A percentile compares a stretch with the other conserved stretches of the same genome.
These are phyloP conservation scores for Girardinichthys multiradiatus DNA, from an alignment of 2,113 vertebrate species.

Conservation along the genomic window DNA sequence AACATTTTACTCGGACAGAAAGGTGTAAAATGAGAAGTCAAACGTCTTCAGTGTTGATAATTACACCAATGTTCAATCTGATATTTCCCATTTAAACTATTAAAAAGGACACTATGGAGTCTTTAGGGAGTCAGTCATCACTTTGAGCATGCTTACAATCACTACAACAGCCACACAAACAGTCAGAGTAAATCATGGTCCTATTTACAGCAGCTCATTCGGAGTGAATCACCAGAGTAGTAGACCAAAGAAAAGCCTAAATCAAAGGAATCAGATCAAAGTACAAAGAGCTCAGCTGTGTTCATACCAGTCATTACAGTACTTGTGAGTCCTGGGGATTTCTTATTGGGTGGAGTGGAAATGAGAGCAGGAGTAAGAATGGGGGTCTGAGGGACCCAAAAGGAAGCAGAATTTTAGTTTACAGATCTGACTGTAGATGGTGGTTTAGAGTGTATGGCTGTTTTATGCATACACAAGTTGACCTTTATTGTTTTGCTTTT, in stretches of 20 bases:
- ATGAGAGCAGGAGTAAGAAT: constrained; percentile 47
- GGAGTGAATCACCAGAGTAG: constrained; percentile 45
- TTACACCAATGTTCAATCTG: constrained; percentile 21
- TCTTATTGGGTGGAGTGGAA: constrained; percentile 47
- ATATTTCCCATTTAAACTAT: constrained; percentile 8
- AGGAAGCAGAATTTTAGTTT: constrained; percentile 18
- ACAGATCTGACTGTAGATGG: constrained; percentile 31
- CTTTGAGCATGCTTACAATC: constrained; percentile 63
- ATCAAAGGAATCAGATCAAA: constrained; percentile 19
- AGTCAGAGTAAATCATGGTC: constrained; percentile 41
- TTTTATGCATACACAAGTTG: constrained; percentile 50
- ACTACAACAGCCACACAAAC: constrained; percentile 53
- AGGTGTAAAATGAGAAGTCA: not conserved
- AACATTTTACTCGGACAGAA: not conserved
- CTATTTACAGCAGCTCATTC: constrained; percentile 58
- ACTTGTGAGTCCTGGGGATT: constrained; percentile 7
- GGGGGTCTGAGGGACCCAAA: constrained; percentile 19
- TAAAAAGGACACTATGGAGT: constrained; percentile 19
- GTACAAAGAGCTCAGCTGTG: constrained; percentile 31
- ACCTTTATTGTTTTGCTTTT: constrained; percentile 12
- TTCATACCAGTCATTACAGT: constrained; percentile 19
- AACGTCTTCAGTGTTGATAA: not conserved
- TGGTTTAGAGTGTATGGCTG: constrained; percentile 44
- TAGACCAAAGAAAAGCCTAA: constrained; percentile 37
- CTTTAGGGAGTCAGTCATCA: constrained; percentile 31